These are phyloP conservation scores for Halcyon senegalensis DNA, from an alignment of 2,113 vertebrate species.

Conservation along the genomic window DNA sequence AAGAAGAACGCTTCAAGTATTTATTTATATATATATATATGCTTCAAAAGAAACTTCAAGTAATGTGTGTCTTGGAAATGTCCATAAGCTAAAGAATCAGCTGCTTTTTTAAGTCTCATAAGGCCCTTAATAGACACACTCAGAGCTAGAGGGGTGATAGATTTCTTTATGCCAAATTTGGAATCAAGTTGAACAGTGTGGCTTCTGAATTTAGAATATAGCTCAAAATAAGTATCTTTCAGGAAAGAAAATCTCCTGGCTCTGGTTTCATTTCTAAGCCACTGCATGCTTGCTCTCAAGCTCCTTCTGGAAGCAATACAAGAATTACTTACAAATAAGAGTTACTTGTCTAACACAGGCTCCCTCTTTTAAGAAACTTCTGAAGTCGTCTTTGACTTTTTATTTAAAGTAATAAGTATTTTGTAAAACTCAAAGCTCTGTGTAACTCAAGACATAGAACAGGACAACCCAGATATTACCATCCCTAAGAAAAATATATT, in stretches of 20 bases:
- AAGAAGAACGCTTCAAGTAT: background rate
- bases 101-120: background rate
- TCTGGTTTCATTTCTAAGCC: conserved; percentile 38
- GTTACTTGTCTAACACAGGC: conserved; percentile 34
- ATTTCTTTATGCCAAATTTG: background rate
- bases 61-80: background rate
- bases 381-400: background rate
- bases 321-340: conserved; percentile 44
- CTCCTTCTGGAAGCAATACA: conserved; percentile 34
- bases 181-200: background rate
- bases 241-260: background rate
- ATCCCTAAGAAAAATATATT: background rate
- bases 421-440: background rate
- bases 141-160: background rate
- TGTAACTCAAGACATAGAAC: background rate
- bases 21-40: too few relatives aligned
- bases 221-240: conserved; percentile 33
- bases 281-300: background rate
- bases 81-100: background rate
- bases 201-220: conserved; percentile 36
- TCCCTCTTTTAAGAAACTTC: conserved; percentile 3
- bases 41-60: too few relatives aligned
- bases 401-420: conserved; percentile 8
- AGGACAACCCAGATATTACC: conserved; percentile 1
- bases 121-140: background rate